A percentile compares a stretch with the other conserved stretches of the same genome.
Evolutionary conservation across 2,888 invertebrate genomes (phyloP).

Genomic region (Andrena camellia): DNA sequence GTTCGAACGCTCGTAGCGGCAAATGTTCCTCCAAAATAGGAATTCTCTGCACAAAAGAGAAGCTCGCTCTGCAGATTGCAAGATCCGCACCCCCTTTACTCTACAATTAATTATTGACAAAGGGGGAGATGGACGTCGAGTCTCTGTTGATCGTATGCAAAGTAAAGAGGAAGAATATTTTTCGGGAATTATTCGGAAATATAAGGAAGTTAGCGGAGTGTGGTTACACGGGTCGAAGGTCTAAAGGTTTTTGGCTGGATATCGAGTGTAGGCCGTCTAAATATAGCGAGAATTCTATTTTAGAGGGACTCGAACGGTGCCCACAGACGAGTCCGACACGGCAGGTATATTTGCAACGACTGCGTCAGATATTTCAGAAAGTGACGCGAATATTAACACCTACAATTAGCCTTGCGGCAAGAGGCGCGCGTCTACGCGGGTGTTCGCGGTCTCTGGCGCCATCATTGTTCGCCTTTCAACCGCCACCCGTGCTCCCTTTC

Average conservation of each 20-base stretch:
- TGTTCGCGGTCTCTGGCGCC: slow-evolving; percentile 17
- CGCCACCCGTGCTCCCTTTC: background rate
- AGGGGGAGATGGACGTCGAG: background rate
- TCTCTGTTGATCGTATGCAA: background rate
- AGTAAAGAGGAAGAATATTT: background rate
- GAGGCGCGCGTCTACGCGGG: slow-evolving; percentile 24
- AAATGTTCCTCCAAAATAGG: background rate
- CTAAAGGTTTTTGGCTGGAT: slow-evolving; percentile 82
- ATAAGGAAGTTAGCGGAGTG: slow-evolving; percentile 65
- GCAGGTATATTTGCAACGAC: slow-evolving; percentile 75
- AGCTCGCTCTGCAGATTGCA: background rate
- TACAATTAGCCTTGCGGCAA: slow-evolving; percentile 68
- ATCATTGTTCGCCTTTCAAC: background rate
- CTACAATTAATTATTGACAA: background rate
- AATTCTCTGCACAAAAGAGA: background rate
- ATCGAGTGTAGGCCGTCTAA: slow-evolving; percentile 84
- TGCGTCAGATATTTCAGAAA: slow-evolving; percentile 78
- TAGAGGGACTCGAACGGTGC: slow-evolving; percentile 68
- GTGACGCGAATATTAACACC: slow-evolving; percentile 77
- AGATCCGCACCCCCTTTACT: background rate
- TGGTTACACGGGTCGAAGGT: slow-evolving; percentile 72
- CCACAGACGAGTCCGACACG: slow-evolving; percentile 70
- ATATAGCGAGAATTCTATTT: slow-evolving; percentile 83
- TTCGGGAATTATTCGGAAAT: slow-evolving; percentile 10
- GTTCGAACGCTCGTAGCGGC: background rate